Conservation (phyloP, 35 echinoderm and acorn worm species). For the Strongylocentrotus purpuratus region DNA sequence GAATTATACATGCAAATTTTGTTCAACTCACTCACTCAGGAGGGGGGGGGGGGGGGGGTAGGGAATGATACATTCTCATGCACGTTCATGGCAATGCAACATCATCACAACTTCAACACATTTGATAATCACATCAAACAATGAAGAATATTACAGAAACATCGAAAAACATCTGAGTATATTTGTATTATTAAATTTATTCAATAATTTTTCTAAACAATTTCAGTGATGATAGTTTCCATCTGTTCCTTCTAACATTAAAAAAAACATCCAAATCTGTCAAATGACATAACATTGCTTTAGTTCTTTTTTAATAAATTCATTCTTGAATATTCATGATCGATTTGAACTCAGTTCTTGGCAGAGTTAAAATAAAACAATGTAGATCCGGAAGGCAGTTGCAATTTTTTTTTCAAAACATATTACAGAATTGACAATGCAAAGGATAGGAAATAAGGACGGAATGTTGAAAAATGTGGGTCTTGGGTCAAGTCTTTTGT, state of each 20-base stretch:
- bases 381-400: not conserved
- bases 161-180: not conserved
- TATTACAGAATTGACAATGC: not conserved
- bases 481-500: not conserved
- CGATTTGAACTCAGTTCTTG: not conserved
- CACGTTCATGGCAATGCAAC: no score
- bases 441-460: not conserved
- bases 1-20: no score
- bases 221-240: not conserved
- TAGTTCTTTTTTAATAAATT: not conserved
- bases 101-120: no score
- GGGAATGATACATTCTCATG: no score
- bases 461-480: not conserved
- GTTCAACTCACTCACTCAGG: no score
- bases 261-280: not conserved
- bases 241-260: not conserved
- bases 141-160: no score
- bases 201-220: not conserved
- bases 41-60: no score
- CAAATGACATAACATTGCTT: not conserved
- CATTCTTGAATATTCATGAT: not conserved
- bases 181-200: not conserved
- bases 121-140: no score
- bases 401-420: not conserved
- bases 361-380: not conserved